Base-by-base conservation (phyloP, 2,888 invertebrate species). In the Harpalus rufipes region DNA sequence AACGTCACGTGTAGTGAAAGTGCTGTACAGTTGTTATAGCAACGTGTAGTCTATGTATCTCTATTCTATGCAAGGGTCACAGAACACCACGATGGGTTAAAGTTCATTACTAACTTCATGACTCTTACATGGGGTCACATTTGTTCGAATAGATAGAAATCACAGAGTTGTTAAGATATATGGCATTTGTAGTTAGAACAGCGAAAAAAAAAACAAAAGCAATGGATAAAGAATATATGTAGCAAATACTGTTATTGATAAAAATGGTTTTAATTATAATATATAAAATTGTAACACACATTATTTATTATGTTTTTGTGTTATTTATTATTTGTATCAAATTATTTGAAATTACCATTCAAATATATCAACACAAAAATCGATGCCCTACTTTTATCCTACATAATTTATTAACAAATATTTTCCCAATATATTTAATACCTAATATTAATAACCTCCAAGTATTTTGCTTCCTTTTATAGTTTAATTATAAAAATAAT, bases 1-100 rank as follows among this genome's bases (percentile, higher is more conserved):
- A 32, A 41, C 59, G 16, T 80, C 80, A 80, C 80, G 63, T 59
- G 21, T 41, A 80, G 80, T 80, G 80, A 80, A 80, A 80, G 80
- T 80, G 80, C 41, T 18, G 8, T 12, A 10, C 72, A 74, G 44
- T 12, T 25, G 25, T 25, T 32, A 44, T 10, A 12, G 6, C 44
- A 51, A 32, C 12, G 12, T 51, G 12, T 51, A 51, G 10, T 51
- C 8, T 12, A 51, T 51, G 32, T 32, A 32, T 51, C 44, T 12
- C 12, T 51, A 8, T 51, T 51, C 39, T 25, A 72, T 7, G 14
- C 10, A 41, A 41, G 25, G 72, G 72, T 74, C 72, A 74, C 44
- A 74, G 18, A 32, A 41, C 16, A 12, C 39, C n/a, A 72, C 41
- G 44, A 5, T 18, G 72, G 63, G 80, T 80, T 63, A 80, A 80